phyloP scores from a whole-genome alignment of 2,888 invertebrate species.

The Xanthia togata region DNA sequence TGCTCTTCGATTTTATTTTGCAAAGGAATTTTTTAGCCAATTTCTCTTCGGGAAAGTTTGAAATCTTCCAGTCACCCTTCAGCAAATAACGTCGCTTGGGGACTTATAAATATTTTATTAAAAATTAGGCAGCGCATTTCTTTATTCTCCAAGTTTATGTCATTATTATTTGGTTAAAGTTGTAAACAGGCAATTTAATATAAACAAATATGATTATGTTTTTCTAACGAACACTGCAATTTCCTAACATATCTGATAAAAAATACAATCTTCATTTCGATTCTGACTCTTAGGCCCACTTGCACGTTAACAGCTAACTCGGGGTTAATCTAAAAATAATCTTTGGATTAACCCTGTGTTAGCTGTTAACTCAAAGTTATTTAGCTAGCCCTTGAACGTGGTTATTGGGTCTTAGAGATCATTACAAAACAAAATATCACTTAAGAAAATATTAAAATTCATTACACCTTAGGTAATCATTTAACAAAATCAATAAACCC shows the following conservation, averaged over 20 bases:
- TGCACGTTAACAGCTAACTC: too few relatives aligned
- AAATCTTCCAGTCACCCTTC: slow-evolving; percentile 87
- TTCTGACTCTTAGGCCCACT: not conserved
- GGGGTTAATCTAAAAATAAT: too few relatives aligned
- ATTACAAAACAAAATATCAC: not conserved
- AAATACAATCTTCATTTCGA: not conserved
- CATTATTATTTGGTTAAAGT: slow-evolving; percentile 47
- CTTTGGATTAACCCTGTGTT: too few relatives aligned
- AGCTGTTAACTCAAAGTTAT: too few relatives aligned
- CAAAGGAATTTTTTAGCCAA: slow-evolving; percentile 89
- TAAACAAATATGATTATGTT: not conserved
- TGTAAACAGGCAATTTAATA: slow-evolving; percentile 21
- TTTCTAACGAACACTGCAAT: not conserved
- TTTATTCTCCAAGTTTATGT: slow-evolving; percentile 49
- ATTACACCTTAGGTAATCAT: not conserved
- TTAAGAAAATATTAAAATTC: not conserved
- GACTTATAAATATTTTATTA: slow-evolving; percentile 73
- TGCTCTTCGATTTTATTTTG: slow-evolving; percentile 89
- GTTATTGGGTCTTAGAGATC: too few relatives aligned
- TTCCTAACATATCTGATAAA: not conserved
- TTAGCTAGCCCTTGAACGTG: too few relatives aligned
- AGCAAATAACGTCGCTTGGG: slow-evolving; percentile 75
- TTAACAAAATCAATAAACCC: slow-evolving; percentile 11
- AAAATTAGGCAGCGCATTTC: slow-evolving; percentile 64
- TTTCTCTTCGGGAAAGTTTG: slow-evolving; percentile 87